Evolutionary conservation across 2,113 vertebrate genomes (phyloP), one percentile per base, ranked within the genome.

Genomic region (Myocastor coypus): DNA sequence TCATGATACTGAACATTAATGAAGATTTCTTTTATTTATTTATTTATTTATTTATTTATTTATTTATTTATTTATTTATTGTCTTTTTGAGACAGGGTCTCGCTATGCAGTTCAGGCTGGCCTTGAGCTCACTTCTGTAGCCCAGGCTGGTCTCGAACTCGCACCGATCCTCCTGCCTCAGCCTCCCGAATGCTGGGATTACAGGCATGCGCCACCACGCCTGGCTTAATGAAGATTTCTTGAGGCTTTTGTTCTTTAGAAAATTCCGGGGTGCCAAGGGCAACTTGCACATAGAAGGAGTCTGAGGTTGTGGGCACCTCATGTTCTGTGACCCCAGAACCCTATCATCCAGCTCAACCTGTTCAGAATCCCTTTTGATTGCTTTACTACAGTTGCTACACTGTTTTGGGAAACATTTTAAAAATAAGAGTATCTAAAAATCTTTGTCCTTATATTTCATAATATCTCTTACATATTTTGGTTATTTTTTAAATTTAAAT

Each of bases 171-270:
- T n/a, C n/a, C n/a, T n/a, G n/a, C n/a, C n/a, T n/a, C n/a, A n/a
- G n/a, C n/a, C n/a, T n/a, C n/a, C n/a, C n/a, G n/a, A n/a, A n/a
- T n/a, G n/a, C n/a, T n/a, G n/a, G n/a, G n/a, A n/a, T n/a, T n/a
- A n/a, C n/a, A n/a, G n/a, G n/a, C n/a, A n/a, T n/a, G n/a, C n/a
- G n/a, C n/a, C n/a, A n/a, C n/a, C n/a, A n/a, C n/a, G n/a, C n/a
- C n/a, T n/a, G n/a, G n/a, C n/a, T 4, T 28, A 71, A 75, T 14
- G 61, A 20, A 59, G 37, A 87, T 93, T 78, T 57, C n/a, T 80
- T 40, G 83, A 42, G n/a, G 28, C 3, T 94, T 78, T 91, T 57
- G 20, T 85, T 92, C 86, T 82, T 93, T 69, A 92, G 69, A 34
- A 6, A 96, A n/a, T 73, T 19, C n/a, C n/a, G n/a, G n/a, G 71